phyloP scores from a whole-genome alignment of 2,888 invertebrate genomes.

The Heliconius aoede region DNA sequence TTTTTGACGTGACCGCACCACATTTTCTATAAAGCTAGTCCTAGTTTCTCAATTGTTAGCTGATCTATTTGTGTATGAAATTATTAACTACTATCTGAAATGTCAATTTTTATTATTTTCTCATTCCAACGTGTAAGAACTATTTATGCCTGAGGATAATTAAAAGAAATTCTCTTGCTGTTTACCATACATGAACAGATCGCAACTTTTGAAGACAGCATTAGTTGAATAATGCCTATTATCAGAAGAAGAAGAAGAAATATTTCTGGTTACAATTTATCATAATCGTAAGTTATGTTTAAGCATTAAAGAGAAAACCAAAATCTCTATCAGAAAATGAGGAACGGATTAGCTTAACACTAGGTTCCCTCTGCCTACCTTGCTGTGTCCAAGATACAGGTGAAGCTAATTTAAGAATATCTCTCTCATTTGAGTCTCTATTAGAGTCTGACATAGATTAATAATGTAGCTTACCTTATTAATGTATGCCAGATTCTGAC shows the following conservation, averaged over 20 bases:
- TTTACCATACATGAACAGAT: background rate
- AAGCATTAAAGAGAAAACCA: background rate
- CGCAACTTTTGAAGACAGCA: background rate
- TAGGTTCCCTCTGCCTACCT: too few relatives aligned
- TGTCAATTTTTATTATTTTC: background rate
- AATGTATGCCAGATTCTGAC: constrained; percentile 22
- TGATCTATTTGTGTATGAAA: too few relatives aligned
- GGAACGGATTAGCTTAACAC: too few relatives aligned
- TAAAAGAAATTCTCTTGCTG: background rate
- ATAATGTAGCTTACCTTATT: constrained; percentile 5
- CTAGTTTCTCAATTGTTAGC: too few relatives aligned
- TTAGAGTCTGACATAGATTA: too few relatives aligned
- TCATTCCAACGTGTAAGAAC: background rate
- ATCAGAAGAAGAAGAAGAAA: too few relatives aligned
- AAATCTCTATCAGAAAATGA: background rate
- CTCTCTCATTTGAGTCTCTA: too few relatives aligned
- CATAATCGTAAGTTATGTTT: too few relatives aligned
- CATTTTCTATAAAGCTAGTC: too few relatives aligned
- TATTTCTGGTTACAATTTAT: too few relatives aligned
- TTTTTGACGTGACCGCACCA: background rate
- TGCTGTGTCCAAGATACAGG: too few relatives aligned
- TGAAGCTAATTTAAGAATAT: too few relatives aligned
- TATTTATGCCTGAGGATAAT: background rate
- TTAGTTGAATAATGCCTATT: background rate
- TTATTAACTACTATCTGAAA: background rate